phyloP scores from a whole-genome alignment of 2,113 vertebrate genomes.

The Nibea coibor region DNA sequence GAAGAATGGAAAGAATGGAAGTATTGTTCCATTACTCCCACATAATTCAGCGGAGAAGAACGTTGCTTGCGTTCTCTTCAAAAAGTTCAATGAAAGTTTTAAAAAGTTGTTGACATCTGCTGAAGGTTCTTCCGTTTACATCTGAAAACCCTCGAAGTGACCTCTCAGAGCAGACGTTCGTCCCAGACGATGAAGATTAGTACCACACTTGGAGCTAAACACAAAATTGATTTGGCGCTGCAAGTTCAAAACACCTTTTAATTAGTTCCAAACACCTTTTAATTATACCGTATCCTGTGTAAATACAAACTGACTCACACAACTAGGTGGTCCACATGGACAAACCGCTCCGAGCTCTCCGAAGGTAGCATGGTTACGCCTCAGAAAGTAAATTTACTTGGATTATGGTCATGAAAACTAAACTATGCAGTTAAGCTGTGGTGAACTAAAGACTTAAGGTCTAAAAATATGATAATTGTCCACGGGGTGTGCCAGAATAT shows the following conservation, averaged over 20 bases:
- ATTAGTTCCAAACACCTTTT: conserved; percentile 1
- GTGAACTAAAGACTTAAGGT: neutral
- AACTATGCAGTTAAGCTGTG: neutral
- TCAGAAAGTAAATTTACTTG: neutral
- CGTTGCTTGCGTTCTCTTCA: neutral
- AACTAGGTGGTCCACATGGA: conserved; percentile 13
- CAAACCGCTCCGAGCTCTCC: neutral
- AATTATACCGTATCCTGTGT: neutral
- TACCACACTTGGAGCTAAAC: neutral
- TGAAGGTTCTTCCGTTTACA: neutral
- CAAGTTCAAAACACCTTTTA: neutral
- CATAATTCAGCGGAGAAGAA: neutral
- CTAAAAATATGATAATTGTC: neutral
- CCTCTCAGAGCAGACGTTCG: neutral
- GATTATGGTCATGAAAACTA: neutral
- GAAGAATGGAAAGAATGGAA: neutral
- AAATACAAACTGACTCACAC: neutral
- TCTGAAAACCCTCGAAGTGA: neutral
- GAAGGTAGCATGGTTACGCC: neutral
- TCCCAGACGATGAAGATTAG: neutral
- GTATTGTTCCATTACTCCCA: neutral
- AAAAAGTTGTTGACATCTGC: too few species aligned
- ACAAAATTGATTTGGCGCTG: neutral
- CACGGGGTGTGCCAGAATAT: neutral
- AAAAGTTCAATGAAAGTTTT: neutral